Percentiles rank a stretch among this genome's conserved stretches.
Conservation (phyloP, 2,797 vertebrate genomes). For the Hydrolagus colliei region DNA sequence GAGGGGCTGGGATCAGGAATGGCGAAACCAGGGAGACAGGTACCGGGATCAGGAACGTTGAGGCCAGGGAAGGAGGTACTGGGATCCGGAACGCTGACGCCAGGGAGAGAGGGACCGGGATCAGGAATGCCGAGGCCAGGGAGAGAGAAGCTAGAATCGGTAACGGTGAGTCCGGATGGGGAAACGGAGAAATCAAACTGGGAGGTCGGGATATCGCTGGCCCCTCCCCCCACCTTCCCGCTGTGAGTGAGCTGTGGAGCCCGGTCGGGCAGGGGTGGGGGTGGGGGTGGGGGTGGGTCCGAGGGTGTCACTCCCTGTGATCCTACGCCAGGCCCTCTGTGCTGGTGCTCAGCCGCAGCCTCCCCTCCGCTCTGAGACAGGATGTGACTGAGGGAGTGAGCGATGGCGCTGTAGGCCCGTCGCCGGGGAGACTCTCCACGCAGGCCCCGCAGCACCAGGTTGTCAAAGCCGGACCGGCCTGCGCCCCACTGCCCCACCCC, state of each 20-base stretch:
- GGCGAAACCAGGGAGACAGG: too few species aligned
- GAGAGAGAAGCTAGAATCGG: too few species aligned
- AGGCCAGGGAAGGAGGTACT: too few species aligned
- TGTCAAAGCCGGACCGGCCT: constrained; percentile 47
- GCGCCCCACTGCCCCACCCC: constrained; percentile 62
- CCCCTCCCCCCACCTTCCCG: background rate
- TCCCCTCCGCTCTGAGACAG: constrained; percentile 39
- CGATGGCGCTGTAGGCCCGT: constrained; percentile 48
- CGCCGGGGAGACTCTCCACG: constrained; percentile 44
- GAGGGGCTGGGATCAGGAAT: too few species aligned
- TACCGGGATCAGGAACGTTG: too few species aligned
- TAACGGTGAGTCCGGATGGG: too few species aligned
- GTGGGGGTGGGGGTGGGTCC: constrained; percentile 24
- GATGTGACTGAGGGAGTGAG: constrained; percentile 46
- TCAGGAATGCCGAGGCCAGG: too few species aligned
- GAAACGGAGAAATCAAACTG: too few species aligned
- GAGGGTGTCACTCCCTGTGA: constrained; percentile 35
- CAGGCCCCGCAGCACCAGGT: constrained; percentile 45
- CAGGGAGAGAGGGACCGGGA: too few species aligned
- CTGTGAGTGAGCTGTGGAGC: constrained; percentile 41
- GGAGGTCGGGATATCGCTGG: too few species aligned
- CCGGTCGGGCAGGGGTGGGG: constrained; percentile 28
- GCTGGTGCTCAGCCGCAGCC: background rate
- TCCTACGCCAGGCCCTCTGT: constrained; percentile 31
- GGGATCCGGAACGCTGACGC: too few species aligned